phyloP scores from a whole-genome alignment of 2,113 vertebrate genomes.

The Coregonus clupeaformis region DNA sequence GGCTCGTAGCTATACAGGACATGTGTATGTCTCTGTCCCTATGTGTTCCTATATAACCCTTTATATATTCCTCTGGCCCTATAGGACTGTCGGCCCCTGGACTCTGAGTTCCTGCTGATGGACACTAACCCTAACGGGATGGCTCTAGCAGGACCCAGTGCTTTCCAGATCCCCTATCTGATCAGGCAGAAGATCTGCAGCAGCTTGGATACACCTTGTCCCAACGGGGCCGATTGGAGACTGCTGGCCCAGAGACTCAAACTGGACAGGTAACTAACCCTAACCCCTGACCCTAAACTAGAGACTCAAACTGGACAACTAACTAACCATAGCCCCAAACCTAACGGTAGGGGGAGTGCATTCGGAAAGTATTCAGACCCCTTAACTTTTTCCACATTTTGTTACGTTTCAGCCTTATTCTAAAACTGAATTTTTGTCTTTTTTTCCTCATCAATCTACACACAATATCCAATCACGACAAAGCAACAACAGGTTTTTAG shows the following conservation, averaged over 20 bases:
- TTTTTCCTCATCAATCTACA: too few relatives aligned
- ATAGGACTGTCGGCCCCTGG: conserved; percentile 84
- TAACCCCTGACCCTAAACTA: not conserved
- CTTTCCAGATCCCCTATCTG: conserved; percentile 99
- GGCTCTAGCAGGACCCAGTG: conserved; percentile 95
- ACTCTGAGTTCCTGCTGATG: conserved; percentile 80
- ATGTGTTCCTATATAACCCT: not conserved
- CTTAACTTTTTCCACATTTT: too few relatives aligned
- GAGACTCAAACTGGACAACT: not conserved
- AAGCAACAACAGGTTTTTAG: too few relatives aligned
- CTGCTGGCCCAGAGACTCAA: conserved; percentile 96
- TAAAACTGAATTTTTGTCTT: too few relatives aligned
- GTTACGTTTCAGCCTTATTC: too few relatives aligned
- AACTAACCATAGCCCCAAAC: not conserved
- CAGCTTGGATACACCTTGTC: conserved; percentile 89
- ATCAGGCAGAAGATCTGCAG: conserved; percentile 99
- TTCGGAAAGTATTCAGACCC: too few relatives aligned
- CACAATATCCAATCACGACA: too few relatives aligned
- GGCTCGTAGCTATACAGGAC: too few relatives aligned
- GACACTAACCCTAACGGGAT: conserved; percentile 81
- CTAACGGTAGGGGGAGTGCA: too few relatives aligned
- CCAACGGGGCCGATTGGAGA: conserved; percentile 94
- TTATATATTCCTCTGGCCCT: not conserved
- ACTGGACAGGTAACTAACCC: conserved; percentile 84
- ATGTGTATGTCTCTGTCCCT: too few relatives aligned